These are phyloP conservation scores for Sarcophaga peregrina DNA, from an alignment of 1,140 invertebrate genomes.

Conservation along the genomic window DNA sequence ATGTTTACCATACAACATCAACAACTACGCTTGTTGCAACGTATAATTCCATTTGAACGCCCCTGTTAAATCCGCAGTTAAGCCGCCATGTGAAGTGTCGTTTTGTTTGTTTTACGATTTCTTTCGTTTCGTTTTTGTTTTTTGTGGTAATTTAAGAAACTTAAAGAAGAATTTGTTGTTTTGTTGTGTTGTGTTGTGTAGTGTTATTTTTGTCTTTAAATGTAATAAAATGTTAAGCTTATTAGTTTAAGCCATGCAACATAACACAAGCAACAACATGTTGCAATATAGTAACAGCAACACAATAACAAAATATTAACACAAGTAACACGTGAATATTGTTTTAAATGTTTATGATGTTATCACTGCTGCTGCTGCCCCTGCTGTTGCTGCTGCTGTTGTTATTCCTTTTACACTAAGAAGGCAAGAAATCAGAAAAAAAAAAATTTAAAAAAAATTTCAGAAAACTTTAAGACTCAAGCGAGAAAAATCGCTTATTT, in stretches of 20 bases:
- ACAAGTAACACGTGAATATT: constrained; percentile 22
- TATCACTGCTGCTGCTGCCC: background rate
- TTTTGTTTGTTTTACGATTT: too few species aligned
- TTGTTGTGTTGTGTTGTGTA: too few species aligned
- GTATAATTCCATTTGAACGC: background rate
- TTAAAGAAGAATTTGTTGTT: too few species aligned
- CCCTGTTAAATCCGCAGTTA: background rate
- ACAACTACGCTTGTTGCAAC: too few species aligned
- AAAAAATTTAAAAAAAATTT: background rate
- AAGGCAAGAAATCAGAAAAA: too few species aligned
- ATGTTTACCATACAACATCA: too few species aligned
- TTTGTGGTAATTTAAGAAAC: too few species aligned
- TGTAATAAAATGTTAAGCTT: constrained; percentile 14
- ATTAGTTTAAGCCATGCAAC: constrained; percentile 4
- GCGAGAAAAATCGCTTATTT: background rate
- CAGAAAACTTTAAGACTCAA: background rate
- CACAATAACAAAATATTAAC: background rate
- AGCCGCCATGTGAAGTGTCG: background rate
- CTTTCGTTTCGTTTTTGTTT: too few species aligned
- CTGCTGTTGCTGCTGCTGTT: background rate
- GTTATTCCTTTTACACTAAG: too few species aligned
- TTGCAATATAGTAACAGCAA: background rate
- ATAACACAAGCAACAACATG: constrained; percentile 6
- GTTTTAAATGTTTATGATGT: constrained; percentile 22
- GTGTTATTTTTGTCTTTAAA: background rate